Evolutionary conservation across 1,140 invertebrate species (phyloP), one percentile per base, ranked within the genome.

Genomic region (Lasioglossum baleicum): DNA sequence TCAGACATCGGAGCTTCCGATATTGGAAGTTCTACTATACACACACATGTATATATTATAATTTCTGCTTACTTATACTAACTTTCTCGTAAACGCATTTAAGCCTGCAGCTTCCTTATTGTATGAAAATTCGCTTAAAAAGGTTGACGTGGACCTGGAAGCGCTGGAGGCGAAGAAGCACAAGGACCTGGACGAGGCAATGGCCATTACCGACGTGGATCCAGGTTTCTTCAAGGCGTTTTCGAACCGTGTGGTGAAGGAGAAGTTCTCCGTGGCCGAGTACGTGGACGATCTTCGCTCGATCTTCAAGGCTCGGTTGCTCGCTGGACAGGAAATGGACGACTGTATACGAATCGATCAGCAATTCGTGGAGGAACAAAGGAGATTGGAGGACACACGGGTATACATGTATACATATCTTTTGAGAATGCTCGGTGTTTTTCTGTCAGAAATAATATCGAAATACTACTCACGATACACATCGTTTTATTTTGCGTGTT

Each of bases 181-280:
- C 51, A 90, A 86, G 58, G 75, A 79, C 51, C 42, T 63, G 8
- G 69, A 87, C 31, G 81, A 90, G 26, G 65, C 63, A 11, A 86
- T 81, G 7, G 84, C 88, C 13, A 89, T 91, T 35, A 91, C 90
- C 6, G 94, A 96, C 82, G 90, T 95, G 4, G 95, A 96, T 90
- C 95, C 95, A 4, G 90, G 94, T 48, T 96, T 94, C 86, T 96
- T 94, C 85, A 94, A 93, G 7, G 90, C 95, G 83, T 90, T 96
- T 3, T 93, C 93, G 87, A 95, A 94, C 58, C 89, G 93, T 73
- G 89, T 94, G 4, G 93, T 94, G 5, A 90, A 93, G 77, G 93
- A 94, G 20, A 93, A 93, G 66, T 93, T 93, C 70, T 94, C 94
- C 48, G 89, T 94, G 56, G 85, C 88, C 56, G 89, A 93, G 48